A percentile compares a stretch with the other conserved stretches of the same genome.
phyloP scores from a whole-genome alignment of 1,140 invertebrate genomes.

The Drosophila oshimai region DNA sequence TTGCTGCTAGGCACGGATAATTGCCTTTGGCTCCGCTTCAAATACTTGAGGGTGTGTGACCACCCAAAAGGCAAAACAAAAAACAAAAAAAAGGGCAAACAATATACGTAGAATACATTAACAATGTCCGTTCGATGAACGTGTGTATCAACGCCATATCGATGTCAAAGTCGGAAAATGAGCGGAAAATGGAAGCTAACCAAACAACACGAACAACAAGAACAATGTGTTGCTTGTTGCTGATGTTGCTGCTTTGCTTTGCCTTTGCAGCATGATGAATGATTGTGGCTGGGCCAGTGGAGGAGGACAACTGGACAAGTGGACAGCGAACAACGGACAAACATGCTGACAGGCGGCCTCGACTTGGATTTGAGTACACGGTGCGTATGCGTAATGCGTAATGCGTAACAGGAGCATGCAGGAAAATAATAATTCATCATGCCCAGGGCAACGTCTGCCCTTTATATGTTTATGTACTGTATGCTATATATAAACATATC shows the following conservation, averaged over 20 bases:
- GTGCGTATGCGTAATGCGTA: constrained; percentile 68
- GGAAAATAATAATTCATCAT: constrained; percentile 72
- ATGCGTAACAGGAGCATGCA: not conserved
- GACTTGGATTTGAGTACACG: constrained; percentile 28
- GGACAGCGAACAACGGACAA: constrained; percentile 36
- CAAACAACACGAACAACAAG: constrained; percentile 29
- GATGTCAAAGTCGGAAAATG: constrained; percentile 60
- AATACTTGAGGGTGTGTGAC: constrained; percentile 11
- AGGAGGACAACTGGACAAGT: constrained; percentile 10
- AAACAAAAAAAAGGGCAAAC: constrained; percentile 1
- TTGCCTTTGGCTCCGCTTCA: constrained; percentile 27
- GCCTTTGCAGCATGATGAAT: constrained; percentile 62
- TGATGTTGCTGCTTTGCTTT: constrained; percentile 19
- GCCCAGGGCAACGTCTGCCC: constrained; percentile 45
- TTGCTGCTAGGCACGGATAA: constrained; percentile 43
- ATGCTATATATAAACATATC: constrained; percentile 4
- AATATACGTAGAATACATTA: constrained; percentile 53
- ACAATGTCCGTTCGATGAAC: constrained; percentile 47
- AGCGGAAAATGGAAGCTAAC: constrained; percentile 52
- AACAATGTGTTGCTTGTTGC: constrained; percentile 47
- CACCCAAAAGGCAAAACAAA: not conserved
- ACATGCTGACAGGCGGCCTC: constrained; percentile 63
- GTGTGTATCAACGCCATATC: constrained; percentile 68
- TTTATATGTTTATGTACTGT: constrained; percentile 4
- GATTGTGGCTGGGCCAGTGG: constrained; percentile 55